Base-by-base conservation (phyloP, 2,888 invertebrate genomes). In the Epinotia nisella region DNA sequence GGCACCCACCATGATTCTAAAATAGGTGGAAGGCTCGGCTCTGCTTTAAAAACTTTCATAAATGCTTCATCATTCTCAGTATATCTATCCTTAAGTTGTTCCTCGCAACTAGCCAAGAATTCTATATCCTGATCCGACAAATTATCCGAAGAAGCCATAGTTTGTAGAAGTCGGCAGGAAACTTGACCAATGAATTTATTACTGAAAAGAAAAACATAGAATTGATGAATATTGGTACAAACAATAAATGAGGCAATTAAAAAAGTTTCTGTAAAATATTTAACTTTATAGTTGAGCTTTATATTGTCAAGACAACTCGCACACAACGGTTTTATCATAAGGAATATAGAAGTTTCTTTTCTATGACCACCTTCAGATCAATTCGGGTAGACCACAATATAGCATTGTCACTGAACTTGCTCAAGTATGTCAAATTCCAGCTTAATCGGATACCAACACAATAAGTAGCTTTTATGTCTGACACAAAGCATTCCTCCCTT, bases 41-140 rank as follows among this genome's bases (percentile, higher is more conserved):
- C 87, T 15, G 89, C 85, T 75, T 90, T 90, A 59, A 84, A 89
- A 1, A 91, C 88, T 80, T 88, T 90, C 90, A 95, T 94, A 81
- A 95, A 96, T 67, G 95, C 95, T 60, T 89, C 89, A 87, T 96
- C 96, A 9, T 94, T 92, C 45, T 95, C 94, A 51, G 96, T 95
- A 78, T 90, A 96, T 76, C 96, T 94, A 74, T 94, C 87, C 77
- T 94, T 93, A 64, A 96, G 94, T 81, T 95, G 95, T 74, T 94
- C 93, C 80, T 96, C 96, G 81, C 95, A 96, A 82, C 94, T 92
- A 5, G 91, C 93, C 67, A 96, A 81, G 78, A 96, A 96, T 60
- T 94, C 93, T 67, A 93, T 84, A 76, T 96, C 95, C 78, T 95
- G 94, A 21, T 90, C 90, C 13, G 95, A 94, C 45, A 95, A 82